Base-by-base conservation (phyloP, 2,797 vertebrate genomes). In the Ispidina lecontei region DNA sequence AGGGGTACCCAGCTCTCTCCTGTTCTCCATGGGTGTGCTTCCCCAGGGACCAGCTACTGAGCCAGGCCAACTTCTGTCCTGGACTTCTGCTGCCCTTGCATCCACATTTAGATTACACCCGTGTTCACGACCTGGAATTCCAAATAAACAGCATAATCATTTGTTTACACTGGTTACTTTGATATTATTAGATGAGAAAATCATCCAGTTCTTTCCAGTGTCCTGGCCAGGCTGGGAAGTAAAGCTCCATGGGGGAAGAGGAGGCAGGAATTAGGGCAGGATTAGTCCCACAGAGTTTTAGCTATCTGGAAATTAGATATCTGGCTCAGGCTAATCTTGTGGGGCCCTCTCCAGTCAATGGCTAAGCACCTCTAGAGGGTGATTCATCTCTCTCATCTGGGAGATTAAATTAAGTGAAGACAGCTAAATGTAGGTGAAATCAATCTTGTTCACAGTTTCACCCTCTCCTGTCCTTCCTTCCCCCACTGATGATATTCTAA, bases 401-500 rank as follows among this genome's bases (percentile, higher is more conserved):
- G 60, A 91, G 47, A 87, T 82, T 82, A 87, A 75, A 85, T 86
- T 59, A 67, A 84, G 87, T 73, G 79, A 85, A 35, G 64, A 94
- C 58, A 92, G 79, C 17, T 79, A 87, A 95, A 91, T 26, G 35
- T 64, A 58, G 37, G 25, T 55, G 12, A 83, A 85, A 87, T 87
- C 35, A 49, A 18, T 92, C 60, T 67, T 67, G 6, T 83, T 89
- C 55, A 86, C 39, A 20, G 37, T 60, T 87, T 87, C 56, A 54
- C 22, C 12, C 11, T 74, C 55, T 87, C 41, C 44, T 29, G 22
- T 62, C 44, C 80, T 84, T 59, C 18, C 25, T 56, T 55, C 8
- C 11, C 17, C n/a, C 9, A 43, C 26, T 35, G 49, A 54, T 44
- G 41, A 44, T 76, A 55, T 65, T 62, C 26, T 72, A 51, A 89